phyloP scores from a whole-genome alignment of 1,140 invertebrate species.

The Galendromus occidentalis region DNA sequence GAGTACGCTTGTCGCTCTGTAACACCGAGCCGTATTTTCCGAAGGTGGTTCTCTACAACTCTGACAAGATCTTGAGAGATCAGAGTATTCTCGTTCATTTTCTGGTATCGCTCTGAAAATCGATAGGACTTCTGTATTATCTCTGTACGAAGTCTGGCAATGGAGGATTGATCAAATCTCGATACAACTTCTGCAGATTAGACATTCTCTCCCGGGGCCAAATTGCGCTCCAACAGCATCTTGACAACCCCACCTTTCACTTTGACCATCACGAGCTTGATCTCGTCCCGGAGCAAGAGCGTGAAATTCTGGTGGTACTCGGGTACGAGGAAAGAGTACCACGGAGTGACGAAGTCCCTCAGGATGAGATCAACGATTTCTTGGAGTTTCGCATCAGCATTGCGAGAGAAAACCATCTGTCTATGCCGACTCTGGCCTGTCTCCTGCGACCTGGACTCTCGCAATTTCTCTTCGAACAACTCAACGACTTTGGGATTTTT shows the following conservation, averaged over 20 bases:
- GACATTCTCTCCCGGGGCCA: background rate
- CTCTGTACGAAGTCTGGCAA: no score
- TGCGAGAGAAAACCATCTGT: conserved; percentile 31
- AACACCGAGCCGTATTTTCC: conserved; percentile 52
- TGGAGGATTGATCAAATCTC: no score
- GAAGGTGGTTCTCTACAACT: conserved; percentile 59
- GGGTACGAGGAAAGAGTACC: conserved; percentile 45
- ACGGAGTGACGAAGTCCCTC: conserved; percentile 51
- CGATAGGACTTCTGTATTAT: conserved; percentile 24
- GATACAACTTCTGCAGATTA: no score
- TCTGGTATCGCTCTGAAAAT: conserved; percentile 45
- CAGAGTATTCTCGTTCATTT: conserved; percentile 56
- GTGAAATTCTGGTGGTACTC: conserved; percentile 30
- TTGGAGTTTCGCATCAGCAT: conserved; percentile 57
- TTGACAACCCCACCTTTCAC: background rate
- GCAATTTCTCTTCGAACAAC: background rate
- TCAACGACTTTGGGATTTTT: conserved; percentile 2
- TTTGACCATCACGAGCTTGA: conserved; percentile 50
- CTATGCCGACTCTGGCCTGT: background rate
- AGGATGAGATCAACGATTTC: conserved; percentile 56
- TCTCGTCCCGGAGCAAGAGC: conserved; percentile 44
- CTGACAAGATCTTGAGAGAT: conserved; percentile 58
- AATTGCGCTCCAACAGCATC: background rate
- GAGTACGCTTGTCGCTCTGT: conserved; percentile 31
- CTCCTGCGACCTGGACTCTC: background rate